Evolutionary conservation across 2,888 invertebrate species (phyloP).

Genomic region (Halictus quadricinctus): DNA sequence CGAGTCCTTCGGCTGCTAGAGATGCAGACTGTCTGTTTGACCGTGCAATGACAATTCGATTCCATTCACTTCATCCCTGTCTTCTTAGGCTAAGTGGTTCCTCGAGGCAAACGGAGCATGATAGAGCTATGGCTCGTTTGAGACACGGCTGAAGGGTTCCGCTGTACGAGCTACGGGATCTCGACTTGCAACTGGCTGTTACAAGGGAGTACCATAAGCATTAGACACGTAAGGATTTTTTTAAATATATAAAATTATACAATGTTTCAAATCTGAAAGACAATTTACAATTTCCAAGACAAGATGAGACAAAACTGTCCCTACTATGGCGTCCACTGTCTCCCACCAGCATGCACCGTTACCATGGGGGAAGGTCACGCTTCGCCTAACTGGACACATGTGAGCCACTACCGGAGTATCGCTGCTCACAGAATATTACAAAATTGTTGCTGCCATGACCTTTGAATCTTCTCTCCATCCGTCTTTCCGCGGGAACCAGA

Average conservation of each 20-base stretch:
- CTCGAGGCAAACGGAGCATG: constrained; percentile 53
- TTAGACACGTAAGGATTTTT: neutral
- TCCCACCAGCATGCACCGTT: no score
- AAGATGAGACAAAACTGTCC: no score
- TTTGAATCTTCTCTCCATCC: neutral
- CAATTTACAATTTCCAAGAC: no score
- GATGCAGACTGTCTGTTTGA: constrained; percentile 53
- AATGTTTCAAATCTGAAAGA: no score
- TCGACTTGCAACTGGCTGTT: neutral
- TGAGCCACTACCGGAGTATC: no score
- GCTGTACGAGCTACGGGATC: constrained; percentile 21
- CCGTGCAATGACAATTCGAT: constrained; percentile 64
- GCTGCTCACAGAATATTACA: neutral
- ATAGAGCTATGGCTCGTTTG: constrained; percentile 42
- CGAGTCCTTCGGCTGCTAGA: constrained; percentile 13
- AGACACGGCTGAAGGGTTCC: constrained; percentile 50
- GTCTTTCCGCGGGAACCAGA: neutral
- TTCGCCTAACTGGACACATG: no score
- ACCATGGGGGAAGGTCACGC: no score
- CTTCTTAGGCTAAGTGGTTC: constrained; percentile 50
- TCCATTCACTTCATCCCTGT: constrained; percentile 45
- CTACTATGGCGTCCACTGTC: no score
- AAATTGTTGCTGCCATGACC: neutral
- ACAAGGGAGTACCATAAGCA: neutral
- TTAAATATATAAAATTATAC: no score